Evolutionary conservation across 1,140 invertebrate genomes (phyloP), one percentile per base, ranked within the genome.

Genomic region (Amyelois transitella): DNA sequence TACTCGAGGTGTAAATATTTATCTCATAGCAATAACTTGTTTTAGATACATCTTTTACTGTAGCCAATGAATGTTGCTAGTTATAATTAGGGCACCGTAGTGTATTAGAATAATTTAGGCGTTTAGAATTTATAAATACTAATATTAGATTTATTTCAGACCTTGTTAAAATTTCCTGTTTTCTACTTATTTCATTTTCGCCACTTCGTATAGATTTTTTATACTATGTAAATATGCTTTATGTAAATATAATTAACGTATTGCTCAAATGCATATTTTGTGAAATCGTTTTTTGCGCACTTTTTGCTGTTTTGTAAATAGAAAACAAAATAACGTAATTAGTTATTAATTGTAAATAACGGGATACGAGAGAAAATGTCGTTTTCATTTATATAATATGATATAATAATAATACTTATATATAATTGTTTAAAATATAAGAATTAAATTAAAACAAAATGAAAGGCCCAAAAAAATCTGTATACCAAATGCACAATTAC

Each of bases 211-310:
- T 17, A 48, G 6, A 48, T 48, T 48, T 21, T 48, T 60, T 66
- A 62, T 61, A 67, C 65, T 72, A 66, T 81, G 75, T 67, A 77
- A 72, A 75, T 56, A 71, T 62, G 75, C 65, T 81, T 77, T 86
- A 78, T 85, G 80, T 86, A 86, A 83, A 86, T 85, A 83, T 81
- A 81, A 78, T 77, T 81, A 83, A 81, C 69, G 70, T 87, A 87
- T 87, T 85, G 83, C 83, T 87, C 83, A 87, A 87, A 87, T 87
- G 81, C 78, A 84, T 87, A 87, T 87, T 87, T 87, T 87, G 80
- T 87, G 83, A 87, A 66, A 75, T 77, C 74, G 77, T 82, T 83
- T 86, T 81, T 83, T 87, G 80, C 76, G 81, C 83, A 85, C 83
- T 86, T 78, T 86, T 85, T 82, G 81, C 81, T 85, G 76, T 72